Conservation (phyloP, 2,113 vertebrate genomes). For the Cyprinus carpio region DNA sequence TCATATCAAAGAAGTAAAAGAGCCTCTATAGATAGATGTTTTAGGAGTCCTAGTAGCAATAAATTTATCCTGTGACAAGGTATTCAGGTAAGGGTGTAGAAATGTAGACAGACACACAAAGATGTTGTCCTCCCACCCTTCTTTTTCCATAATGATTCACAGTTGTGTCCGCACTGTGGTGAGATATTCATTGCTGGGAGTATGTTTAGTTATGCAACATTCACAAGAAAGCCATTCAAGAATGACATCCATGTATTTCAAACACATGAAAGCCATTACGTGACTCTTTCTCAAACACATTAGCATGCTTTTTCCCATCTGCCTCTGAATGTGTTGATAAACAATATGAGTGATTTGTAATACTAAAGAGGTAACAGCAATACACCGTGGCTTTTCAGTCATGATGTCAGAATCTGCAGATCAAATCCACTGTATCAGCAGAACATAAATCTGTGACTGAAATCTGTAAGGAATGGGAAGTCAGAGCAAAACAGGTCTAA, state of each 20-base stretch:
- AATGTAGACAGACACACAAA: background rate
- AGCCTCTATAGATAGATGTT: background rate
- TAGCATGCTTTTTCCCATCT: slow-evolving; percentile 25
- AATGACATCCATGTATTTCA: slow-evolving; percentile 38
- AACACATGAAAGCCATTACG: slow-evolving; percentile 24
- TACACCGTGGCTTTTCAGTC: slow-evolving; percentile 21
- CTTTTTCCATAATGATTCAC: background rate
- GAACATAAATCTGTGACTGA: background rate
- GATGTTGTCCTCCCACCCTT: too few relatives aligned
- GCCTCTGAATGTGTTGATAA: slow-evolving; percentile 48
- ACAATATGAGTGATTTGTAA: slow-evolving; percentile 39
- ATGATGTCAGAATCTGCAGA: slow-evolving; percentile 24
- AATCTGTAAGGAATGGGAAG: background rate
- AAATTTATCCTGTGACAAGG: background rate
- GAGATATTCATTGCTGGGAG: background rate
- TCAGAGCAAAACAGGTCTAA: background rate
- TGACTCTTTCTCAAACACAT: background rate
- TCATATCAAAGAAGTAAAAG: background rate
- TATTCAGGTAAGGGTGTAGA: background rate
- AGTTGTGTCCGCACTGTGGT: background rate
- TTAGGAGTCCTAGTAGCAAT: background rate
- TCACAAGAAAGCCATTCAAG: slow-evolving; percentile 39
- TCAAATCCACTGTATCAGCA: slow-evolving; percentile 8
- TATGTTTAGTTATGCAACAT: slow-evolving; percentile 31
- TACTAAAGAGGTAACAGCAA: slow-evolving; percentile 31